A percentile compares a stretch with the other conserved stretches of the same genome.
phyloP scores from a whole-genome alignment of 2,888 invertebrate species.

The Empis stercorea region DNA sequence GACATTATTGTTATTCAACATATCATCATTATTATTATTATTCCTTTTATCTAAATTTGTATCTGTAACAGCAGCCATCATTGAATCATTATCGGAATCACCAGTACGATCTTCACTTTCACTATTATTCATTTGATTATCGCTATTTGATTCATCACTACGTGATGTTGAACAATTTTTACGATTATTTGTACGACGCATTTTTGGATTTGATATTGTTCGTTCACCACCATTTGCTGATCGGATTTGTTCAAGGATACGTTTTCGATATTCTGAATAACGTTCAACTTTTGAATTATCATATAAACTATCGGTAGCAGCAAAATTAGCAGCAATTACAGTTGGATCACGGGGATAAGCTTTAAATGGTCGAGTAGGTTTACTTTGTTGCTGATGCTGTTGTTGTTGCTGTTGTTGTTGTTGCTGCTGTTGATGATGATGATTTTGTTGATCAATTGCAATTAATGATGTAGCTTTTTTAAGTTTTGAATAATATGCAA shows the following conservation, averaged over 20 bases:
- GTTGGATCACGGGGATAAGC: slow-evolving; percentile 60
- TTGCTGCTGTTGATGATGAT: not conserved
- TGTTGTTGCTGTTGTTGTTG: not conserved
- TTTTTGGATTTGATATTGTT: slow-evolving; percentile 52
- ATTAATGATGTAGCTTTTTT: slow-evolving; percentile 5
- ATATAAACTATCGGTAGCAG: slow-evolving; percentile 38
- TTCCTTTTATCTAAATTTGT: slow-evolving; percentile 1
- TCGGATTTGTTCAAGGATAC: slow-evolving; percentile 48
- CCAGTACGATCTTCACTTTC: slow-evolving; percentile 30
- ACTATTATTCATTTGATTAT: slow-evolving; percentile 19
- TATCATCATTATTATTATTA: slow-evolving; percentile 4
- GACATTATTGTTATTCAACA: slow-evolving; percentile 15
- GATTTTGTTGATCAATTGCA: not conserved
- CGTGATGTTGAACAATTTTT: slow-evolving; percentile 12
- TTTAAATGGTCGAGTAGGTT: slow-evolving; percentile 49
- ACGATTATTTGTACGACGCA: slow-evolving; percentile 44
- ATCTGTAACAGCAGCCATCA: not conserved
- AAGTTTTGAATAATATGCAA: slow-evolving; percentile 17
- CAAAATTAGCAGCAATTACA: slow-evolving; percentile 44
- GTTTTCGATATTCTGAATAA: slow-evolving; percentile 56
- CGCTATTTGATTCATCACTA: slow-evolving; percentile 21
- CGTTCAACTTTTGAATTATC: slow-evolving; percentile 50
- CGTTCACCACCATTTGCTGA: slow-evolving; percentile 45
- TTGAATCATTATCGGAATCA: slow-evolving; percentile 27
- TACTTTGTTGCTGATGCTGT: slow-evolving; percentile 23